A percentile compares a stretch with the other conserved stretches of the same genome.
Evolutionary conservation across 2,888 invertebrate species (phyloP).

Genomic region (Hemistola chrysoprasaria): DNA sequence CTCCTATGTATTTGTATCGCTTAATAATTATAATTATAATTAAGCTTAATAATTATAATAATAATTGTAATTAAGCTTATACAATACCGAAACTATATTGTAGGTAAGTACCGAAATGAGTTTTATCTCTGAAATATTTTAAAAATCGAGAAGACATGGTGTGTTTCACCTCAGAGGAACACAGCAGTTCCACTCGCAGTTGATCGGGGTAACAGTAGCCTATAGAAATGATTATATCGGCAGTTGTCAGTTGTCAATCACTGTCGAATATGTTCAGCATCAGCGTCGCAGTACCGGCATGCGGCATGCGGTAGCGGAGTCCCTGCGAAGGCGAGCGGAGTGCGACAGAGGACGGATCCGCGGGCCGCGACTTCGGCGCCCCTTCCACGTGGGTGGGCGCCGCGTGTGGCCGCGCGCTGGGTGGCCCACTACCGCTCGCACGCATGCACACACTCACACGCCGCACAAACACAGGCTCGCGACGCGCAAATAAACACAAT

Average conservation of each 20-base stretch:
- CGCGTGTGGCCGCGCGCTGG: slow-evolving; percentile 80
- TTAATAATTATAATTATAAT: too few species aligned
- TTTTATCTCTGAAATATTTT: too few species aligned
- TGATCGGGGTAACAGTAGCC: slow-evolving; percentile 6
- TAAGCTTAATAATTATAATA: too few species aligned
- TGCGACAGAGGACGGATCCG: slow-evolving; percentile 32
- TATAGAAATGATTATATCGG: slow-evolving; percentile 21
- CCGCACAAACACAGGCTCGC: slow-evolving; percentile 63
- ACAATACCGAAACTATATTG: too few species aligned
- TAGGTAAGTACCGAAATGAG: too few species aligned
- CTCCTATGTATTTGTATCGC: too few species aligned
- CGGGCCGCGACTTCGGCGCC: slow-evolving; percentile 67
- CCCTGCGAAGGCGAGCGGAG: slow-evolving; percentile 24
- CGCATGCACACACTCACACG: slow-evolving; percentile 62
- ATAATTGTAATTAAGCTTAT: too few species aligned
- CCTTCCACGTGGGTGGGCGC: slow-evolving; percentile 79
- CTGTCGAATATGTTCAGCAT: slow-evolving; percentile 18
- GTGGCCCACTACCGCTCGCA: slow-evolving; percentile 71
- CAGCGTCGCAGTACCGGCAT: slow-evolving; percentile 29
- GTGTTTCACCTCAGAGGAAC: too few species aligned
- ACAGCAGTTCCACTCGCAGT: too few species aligned
- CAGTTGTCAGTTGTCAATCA: slow-evolving; percentile 64
- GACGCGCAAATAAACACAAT: slow-evolving; percentile 79
- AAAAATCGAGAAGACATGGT: too few species aligned
- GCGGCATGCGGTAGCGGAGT: slow-evolving; percentile 28